Percentiles rank a stretch among this genome's conserved stretches.
Conservation (phyloP, 2,888 invertebrate species). For the Cepaea hortensis region DNA sequence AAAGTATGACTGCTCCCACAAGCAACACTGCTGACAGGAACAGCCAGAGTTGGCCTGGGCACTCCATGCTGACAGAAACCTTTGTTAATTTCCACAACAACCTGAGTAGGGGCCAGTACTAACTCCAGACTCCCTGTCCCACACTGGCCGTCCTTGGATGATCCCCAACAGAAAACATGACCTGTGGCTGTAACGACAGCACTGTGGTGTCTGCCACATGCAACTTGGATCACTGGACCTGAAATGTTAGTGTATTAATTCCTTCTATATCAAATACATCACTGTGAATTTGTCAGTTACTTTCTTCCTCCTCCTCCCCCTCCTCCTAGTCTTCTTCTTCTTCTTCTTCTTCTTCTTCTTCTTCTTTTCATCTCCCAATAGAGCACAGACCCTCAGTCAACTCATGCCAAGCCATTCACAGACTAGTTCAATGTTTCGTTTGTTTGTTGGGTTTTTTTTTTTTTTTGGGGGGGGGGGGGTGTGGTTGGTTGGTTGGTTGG, state of each 20-base stretch:
- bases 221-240: conserved; percentile 20
- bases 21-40: conserved; percentile 59
- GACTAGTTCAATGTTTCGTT: no score
- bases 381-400: no score
- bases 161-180: conserved; percentile 75
- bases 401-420: no score
- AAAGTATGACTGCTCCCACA: conserved; percentile 73
- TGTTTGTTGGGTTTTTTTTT: no score
- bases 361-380: no score
- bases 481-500: no score
- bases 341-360: no score
- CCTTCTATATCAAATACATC: no score
- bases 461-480: no score
- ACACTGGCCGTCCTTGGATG: conserved; percentile 80
- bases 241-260: background rate
- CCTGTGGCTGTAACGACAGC: conserved; percentile 70
- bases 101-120: conserved; percentile 59
- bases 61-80: conserved; percentile 64
- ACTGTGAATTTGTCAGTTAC: no score
- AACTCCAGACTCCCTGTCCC: conserved; percentile 79
- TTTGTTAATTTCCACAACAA: conserved; percentile 54
- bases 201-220: conserved; percentile 83
- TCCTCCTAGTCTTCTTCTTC: no score
- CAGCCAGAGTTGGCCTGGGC: conserved; percentile 52
- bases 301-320: no score